These are phyloP conservation scores for Fundulus diaphanus DNA, from an alignment of 2,797 vertebrate genomes.

Conservation along the genomic window DNA sequence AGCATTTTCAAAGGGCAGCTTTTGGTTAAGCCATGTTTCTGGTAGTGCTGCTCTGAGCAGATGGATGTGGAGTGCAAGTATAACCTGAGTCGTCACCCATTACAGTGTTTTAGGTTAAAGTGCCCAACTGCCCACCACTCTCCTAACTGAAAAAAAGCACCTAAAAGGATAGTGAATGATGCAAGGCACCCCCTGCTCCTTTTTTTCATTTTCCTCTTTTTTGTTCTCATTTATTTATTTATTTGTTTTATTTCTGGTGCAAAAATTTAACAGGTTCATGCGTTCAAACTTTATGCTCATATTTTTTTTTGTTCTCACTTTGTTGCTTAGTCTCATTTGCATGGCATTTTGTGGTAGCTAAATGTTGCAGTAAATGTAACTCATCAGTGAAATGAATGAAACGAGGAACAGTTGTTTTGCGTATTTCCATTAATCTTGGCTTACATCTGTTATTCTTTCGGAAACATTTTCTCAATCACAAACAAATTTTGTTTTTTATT, in stretches of 20 bases:
- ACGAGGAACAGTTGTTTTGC: background rate
- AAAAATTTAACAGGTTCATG: conserved; percentile 11
- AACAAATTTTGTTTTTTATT: background rate
- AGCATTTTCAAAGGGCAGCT: conserved; percentile 74
- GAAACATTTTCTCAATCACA: no score
- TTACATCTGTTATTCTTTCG: background rate
- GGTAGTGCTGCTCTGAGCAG: conserved; percentile 70
- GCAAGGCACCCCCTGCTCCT: background rate
- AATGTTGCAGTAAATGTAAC: background rate
- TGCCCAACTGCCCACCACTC: conserved; percentile 78
- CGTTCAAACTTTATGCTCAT: background rate
- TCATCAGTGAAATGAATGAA: no score
- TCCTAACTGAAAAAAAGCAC: conserved; percentile 49
- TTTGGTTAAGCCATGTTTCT: conserved; percentile 61
- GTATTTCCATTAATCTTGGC: background rate
- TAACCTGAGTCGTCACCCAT: conserved; percentile 75
- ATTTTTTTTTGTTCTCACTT: background rate
- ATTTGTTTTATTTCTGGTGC: conserved; percentile 26
- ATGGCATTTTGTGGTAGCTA: background rate
- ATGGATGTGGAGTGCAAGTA: conserved; percentile 81
- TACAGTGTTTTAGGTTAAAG: conserved; percentile 80
- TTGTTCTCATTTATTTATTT: conserved; percentile 8
- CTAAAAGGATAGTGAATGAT: conserved; percentile 53
- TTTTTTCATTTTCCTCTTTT: conserved; percentile 11
- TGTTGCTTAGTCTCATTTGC: background rate